A percentile compares a stretch with the other conserved stretches of the same genome.
phyloP scores from a whole-genome alignment of 2,797 vertebrate genomes.

The Meriones psammophilus region DNA sequence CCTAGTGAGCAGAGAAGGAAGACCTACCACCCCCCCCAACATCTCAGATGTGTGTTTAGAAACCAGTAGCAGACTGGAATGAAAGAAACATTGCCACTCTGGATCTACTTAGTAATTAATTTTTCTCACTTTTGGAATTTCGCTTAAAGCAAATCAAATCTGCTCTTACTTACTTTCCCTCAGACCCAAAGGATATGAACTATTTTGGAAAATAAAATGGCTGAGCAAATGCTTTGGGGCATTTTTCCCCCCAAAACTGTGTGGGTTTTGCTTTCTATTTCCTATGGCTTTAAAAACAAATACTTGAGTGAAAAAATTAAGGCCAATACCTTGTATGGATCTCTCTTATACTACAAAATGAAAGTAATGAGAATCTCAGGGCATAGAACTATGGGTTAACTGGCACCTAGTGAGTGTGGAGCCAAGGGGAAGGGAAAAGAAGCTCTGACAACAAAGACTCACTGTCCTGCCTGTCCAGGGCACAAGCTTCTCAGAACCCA shows the following conservation, averaged over 20 bases:
- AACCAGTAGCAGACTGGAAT: background rate
- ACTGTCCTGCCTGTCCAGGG: background rate
- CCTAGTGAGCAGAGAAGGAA: too few relatives aligned
- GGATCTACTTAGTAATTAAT: background rate
- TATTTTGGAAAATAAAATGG: conserved; percentile 3
- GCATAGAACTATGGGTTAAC: background rate
- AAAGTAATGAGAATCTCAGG: background rate
- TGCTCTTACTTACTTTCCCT: conserved; percentile 43
- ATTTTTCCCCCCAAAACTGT: conserved; percentile 3
- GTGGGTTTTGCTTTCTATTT: conserved; percentile 46
- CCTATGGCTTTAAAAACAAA: conserved; percentile 50
- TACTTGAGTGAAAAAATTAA: conserved; percentile 24
- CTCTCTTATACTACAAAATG: conserved; percentile 18
- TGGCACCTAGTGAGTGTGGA: background rate
- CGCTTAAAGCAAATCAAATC: conserved; percentile 30
- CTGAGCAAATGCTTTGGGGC: background rate
- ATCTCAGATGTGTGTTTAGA: background rate
- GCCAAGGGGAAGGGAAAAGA: background rate
- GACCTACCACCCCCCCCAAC: background rate
- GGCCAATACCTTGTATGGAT: background rate
- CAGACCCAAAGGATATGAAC: conserved; percentile 47
- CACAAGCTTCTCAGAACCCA: background rate
- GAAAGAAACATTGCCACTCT: background rate
- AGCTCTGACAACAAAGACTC: background rate
- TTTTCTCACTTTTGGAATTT: conserved; percentile 62